Conservation (phyloP, 92 coral and sea anemone genomes). For the Chrysogorgia sp. region DNA sequence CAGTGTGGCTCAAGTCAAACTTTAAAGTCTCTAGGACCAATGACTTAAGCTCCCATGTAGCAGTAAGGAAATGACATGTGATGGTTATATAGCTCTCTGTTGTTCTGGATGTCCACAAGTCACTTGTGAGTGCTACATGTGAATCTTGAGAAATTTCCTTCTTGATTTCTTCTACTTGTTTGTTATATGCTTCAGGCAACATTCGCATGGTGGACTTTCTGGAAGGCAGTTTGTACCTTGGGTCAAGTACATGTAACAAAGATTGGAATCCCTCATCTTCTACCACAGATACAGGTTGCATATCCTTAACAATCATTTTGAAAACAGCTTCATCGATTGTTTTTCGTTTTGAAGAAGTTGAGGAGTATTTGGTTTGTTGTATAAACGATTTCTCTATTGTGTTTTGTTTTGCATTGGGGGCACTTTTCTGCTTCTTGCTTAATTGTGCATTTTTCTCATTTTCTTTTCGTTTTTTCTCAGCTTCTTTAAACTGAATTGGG, state of each 20-base stretch:
- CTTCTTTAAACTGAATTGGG: too few relatives aligned
- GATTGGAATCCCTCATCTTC: conserved; percentile 38
- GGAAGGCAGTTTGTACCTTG: conserved; percentile 35
- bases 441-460: too few relatives aligned
- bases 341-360: too few relatives aligned
- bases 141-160: conserved; percentile 15
- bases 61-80: conserved; percentile 40
- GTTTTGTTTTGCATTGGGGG: too few relatives aligned
- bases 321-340: too few relatives aligned
- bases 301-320: conserved; percentile 11
- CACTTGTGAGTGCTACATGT: conserved; percentile 26
- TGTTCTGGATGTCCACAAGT: conserved; percentile 28
- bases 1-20: too few relatives aligned
- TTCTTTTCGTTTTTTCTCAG: too few relatives aligned
- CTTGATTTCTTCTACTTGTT: too few relatives aligned
- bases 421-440: too few relatives aligned
- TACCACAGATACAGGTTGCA: conserved; percentile 35
- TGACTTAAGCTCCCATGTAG: conserved; percentile 41
- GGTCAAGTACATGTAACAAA: too few relatives aligned
- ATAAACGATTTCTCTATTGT: too few relatives aligned
- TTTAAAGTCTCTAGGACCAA: conserved; percentile 47
- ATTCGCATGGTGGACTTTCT: conserved; percentile 13
- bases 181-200: conserved; percentile 31
- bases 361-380: too few relatives aligned
- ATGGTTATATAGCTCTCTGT: conserved; percentile 34